Conservation (phyloP, 2,797 vertebrate species). For the Gastrophryne carolinensis region DNA sequence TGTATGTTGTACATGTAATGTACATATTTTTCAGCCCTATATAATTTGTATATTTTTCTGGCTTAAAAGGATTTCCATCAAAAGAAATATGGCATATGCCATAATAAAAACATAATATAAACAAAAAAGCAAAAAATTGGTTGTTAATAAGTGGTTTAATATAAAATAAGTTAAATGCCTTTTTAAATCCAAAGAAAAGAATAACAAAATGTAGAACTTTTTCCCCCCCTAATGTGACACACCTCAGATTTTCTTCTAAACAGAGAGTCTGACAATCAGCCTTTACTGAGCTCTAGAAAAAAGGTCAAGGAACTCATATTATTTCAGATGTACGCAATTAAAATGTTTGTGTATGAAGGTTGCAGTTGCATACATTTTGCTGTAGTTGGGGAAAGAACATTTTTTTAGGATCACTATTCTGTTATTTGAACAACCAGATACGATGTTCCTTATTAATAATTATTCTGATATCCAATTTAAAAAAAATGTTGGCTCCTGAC, state of each 20-base stretch:
- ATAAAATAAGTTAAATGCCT: slow-evolving; percentile 60
- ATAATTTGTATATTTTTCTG: slow-evolving; percentile 82
- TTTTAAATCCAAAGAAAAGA: slow-evolving; percentile 44
- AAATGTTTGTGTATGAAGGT: slow-evolving; percentile 34
- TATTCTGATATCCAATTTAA: too few relatives aligned
- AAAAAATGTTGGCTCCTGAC: too few relatives aligned
- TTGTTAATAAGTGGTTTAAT: slow-evolving; percentile 76
- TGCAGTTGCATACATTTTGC: slow-evolving; percentile 26
- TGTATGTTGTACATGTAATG: slow-evolving; percentile 77
- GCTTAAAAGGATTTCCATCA: slow-evolving; percentile 60
- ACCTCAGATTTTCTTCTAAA: not conserved
- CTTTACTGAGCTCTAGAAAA: not conserved
- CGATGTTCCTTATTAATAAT: too few relatives aligned
- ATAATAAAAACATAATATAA: slow-evolving; percentile 77
- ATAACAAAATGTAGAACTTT: not conserved
- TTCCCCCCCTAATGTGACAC: not conserved
- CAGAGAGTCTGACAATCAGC: slow-evolving; percentile 1
- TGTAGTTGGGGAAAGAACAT: not conserved
- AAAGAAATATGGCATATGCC: slow-evolving; percentile 67
- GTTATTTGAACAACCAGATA: not conserved
- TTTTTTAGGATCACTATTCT: not conserved
- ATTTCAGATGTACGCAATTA: slow-evolving; percentile 41
- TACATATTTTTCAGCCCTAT: slow-evolving; percentile 75
- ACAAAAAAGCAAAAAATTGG: slow-evolving; percentile 75
- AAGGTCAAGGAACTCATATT: slow-evolving; percentile 25